phyloP scores from a whole-genome alignment of 2,113 vertebrate genomes.

The Gnathonemus longibarbis region DNA sequence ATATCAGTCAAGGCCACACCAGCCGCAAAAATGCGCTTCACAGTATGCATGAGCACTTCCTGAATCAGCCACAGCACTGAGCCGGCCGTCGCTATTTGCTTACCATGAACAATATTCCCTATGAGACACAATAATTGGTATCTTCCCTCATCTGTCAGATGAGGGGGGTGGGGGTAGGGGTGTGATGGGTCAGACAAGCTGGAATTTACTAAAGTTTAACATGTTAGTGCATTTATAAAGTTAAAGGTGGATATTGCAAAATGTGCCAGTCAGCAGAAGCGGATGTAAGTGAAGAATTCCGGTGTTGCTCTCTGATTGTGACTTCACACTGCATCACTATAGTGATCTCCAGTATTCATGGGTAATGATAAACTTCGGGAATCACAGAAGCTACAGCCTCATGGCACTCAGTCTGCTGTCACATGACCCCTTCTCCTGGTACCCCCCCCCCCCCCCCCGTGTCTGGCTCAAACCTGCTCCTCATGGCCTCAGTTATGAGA shows the following conservation, averaged over 20 bases:
- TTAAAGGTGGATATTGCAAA: not conserved
- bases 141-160: not conserved
- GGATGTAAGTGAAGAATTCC: not conserved
- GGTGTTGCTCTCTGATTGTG: not conserved
- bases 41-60: not conserved
- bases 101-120: not conserved
- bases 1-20: not conserved
- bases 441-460: not conserved
- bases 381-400: constrained; percentile 37
- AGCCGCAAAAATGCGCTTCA: not conserved
- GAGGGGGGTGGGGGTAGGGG: not conserved
- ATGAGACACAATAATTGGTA: not conserved
- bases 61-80: not conserved
- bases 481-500: constrained; percentile 43
- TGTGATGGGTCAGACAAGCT: not conserved
- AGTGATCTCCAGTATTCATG: constrained; percentile 26
- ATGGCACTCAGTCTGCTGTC: constrained; percentile 34
- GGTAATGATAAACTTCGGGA: constrained; percentile 45
- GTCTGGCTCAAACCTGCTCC: not conserved
- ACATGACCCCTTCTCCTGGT: constrained; percentile 30
- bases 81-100: not conserved
- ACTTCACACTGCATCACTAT: constrained; percentile 6
- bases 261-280: not conserved
- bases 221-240: not conserved
- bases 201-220: not conserved